Evolutionary conservation across 2,797 vertebrate genomes (phyloP), one percentile per base, ranked within the genome.

Genomic region (Manis pentadactyla): DNA sequence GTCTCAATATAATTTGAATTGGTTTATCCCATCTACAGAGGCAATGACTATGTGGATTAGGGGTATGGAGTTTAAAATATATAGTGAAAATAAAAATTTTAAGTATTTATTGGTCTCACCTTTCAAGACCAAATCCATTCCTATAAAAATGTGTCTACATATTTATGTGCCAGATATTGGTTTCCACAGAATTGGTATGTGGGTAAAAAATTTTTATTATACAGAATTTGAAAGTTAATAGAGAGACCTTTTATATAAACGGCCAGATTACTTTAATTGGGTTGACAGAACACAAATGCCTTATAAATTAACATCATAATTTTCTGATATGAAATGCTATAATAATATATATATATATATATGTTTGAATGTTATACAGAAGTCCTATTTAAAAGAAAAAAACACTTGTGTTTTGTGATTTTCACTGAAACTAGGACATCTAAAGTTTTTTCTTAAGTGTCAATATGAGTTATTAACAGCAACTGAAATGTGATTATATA

Each of bases 231-330:
- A 84, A 78, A 94, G n/a, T 59, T 79, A 90, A 66, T 15, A 89
- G 49, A 59, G 39, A 79, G 42, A 61, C 51, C 34, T 79, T 95
- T 51, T 51, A 66, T 19, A 63, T 73, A 94, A 94, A 87, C 37
- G 34, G 39, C 17, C 29, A 77, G 18, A 75, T 51, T n/a, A 95
- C 29, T 95, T 96, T 81, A 88, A 57, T 8, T 79, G 74, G 17
- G 57, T 39, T 51, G 49, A 68, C 4, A 34, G 55, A 94, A 90
- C 31, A 55, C 49, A 92, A 90, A 91, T 93, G 75, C 42, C 37
- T 96, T 93, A 89, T 86, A 84, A 90, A 88, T 51, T 51, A 23
- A 61, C 37, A 63, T 49, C 31, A 93, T 1, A 66, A 19, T 83
- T 91, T 92, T 77, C 39, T 53, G 13, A 90, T 87, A 83, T 39